A percentile compares a stretch with the other conserved stretches of the same genome.
These are phyloP conservation scores for Limnephilus marmoratus DNA, from an alignment of 2,888 invertebrate species.

Conservation along the genomic window DNA sequence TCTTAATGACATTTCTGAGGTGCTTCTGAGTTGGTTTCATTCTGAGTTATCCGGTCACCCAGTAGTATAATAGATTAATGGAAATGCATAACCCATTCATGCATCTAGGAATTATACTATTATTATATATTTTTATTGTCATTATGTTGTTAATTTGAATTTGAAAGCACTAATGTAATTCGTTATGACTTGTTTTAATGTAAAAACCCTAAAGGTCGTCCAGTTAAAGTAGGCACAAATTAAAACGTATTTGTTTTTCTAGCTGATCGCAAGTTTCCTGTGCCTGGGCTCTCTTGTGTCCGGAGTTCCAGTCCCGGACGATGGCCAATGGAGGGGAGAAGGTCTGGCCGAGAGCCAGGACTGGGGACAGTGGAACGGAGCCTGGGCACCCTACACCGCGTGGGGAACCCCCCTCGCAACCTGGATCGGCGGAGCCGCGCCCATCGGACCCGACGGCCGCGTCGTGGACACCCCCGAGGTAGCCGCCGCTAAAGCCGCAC, in stretches of 20 bases:
- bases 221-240: too few species aligned
- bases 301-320: conserved; percentile 15
- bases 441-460: conserved; percentile 70
- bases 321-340: conserved; percentile 55
- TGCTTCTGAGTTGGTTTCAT: too few species aligned
- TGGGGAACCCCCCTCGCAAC: not conserved
- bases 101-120: too few species aligned
- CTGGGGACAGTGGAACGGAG: conserved; percentile 48
- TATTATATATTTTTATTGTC: too few species aligned
- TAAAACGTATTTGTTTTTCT: not conserved
- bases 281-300: conserved; percentile 54
- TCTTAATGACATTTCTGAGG: too few species aligned
- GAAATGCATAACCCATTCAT: too few species aligned
- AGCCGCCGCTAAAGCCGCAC: conserved; percentile 64
- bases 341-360: conserved; percentile 55
- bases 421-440: conserved; percentile 33
- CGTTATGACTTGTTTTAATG: too few species aligned
- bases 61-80: too few species aligned
- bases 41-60: too few species aligned
- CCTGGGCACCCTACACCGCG: not conserved
- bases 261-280: conserved; percentile 31
- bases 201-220: too few species aligned
- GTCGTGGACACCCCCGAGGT: conserved; percentile 64
- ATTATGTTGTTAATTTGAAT: too few species aligned
- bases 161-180: too few species aligned